Evolutionary conservation across 2,113 vertebrate genomes (phyloP).

Genomic region (Nibea coibor): DNA sequence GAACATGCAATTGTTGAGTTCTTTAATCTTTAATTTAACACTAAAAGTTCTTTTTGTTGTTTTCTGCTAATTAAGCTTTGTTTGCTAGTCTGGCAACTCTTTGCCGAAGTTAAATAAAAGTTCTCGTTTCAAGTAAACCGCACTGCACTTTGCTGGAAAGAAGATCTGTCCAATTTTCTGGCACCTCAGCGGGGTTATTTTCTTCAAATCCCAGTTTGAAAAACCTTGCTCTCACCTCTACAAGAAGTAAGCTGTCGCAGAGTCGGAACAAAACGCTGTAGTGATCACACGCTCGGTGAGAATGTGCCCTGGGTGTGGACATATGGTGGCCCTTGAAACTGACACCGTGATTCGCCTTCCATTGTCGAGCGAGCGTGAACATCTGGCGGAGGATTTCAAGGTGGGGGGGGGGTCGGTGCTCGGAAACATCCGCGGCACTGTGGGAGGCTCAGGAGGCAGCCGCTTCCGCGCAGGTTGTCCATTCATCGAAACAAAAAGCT

Average conservation of each 20-base stretch:
- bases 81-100: neutral
- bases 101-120: no score
- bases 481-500: conserved; percentile 2
- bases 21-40: no score
- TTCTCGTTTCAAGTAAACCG: neutral
- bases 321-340: conserved; percentile 25
- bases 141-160: neutral
- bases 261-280: conserved; percentile 1
- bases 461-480: conserved; percentile 25
- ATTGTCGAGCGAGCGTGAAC: conserved; percentile 13
- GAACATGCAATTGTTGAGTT: neutral
- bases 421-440: neutral
- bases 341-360: conserved; percentile 12
- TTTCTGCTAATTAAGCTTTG: neutral
- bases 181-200: neutral
- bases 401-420: neutral
- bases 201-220: neutral
- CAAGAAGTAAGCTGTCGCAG: neutral
- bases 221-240: neutral
- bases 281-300: neutral
- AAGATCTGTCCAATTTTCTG: neutral
- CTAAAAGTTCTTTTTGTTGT: neutral
- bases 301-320: conserved; percentile 2
- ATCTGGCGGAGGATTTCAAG: conserved; percentile 30
- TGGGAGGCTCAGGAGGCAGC: conserved; percentile 30